phyloP scores from a whole-genome alignment of 1,140 invertebrate genomes.

The Zaprionus kolodkinae region DNA sequence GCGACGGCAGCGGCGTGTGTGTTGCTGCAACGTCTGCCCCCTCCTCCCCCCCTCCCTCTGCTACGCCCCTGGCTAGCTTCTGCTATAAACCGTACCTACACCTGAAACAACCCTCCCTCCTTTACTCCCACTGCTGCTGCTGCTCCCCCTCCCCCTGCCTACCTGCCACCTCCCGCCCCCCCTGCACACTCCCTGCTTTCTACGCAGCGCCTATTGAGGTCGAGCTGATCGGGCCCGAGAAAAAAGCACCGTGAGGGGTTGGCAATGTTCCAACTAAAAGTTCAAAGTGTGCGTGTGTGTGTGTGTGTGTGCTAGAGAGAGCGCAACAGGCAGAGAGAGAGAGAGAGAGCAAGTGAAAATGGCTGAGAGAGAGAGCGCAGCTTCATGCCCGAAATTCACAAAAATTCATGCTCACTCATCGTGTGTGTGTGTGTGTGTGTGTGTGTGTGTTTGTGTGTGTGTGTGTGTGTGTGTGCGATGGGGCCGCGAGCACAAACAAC shows the following conservation, averaged over 20 bases:
- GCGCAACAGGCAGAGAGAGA: neutral
- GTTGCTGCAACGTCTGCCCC: neutral
- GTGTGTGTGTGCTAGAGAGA: constrained; percentile 19
- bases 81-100: constrained; percentile 7
- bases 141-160: neutral
- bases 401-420: constrained; percentile 1
- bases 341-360: constrained; percentile 53
- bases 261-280: constrained; percentile 75
- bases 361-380: constrained; percentile 59
- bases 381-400: constrained; percentile 56
- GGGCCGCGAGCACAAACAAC: constrained; percentile 10
- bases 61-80: neutral
- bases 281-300: constrained; percentile 50
- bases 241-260: constrained; percentile 76
- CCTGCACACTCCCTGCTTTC: neutral
- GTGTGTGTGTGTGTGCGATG: neutral
- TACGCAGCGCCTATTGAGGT: constrained; percentile 53
- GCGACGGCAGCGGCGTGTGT: constrained; percentile 1
- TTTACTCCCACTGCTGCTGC: too few relatives aligned
- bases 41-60: neutral
- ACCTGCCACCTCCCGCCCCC: neutral
- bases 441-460: constrained; percentile 2
- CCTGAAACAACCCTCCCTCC: neutral
- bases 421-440: neutral
- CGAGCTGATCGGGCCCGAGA: constrained; percentile 65